Conservation (phyloP, 92 coral and sea anemone species). For the Phenganax marumi region DNA sequence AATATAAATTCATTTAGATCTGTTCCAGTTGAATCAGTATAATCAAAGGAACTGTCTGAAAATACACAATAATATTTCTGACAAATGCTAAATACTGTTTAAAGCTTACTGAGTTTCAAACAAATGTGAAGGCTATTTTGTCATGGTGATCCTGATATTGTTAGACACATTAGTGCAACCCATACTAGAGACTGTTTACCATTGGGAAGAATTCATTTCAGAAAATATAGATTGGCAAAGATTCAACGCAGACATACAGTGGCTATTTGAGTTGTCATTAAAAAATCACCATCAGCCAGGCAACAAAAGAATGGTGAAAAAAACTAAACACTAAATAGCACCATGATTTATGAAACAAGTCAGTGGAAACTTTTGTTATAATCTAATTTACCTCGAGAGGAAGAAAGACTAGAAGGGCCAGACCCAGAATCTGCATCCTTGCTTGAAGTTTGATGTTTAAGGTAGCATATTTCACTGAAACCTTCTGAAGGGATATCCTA, state of each 20-base stretch:
- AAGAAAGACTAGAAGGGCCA: constrained; percentile 29
- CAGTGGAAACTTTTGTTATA: neutral
- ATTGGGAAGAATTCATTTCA: no score
- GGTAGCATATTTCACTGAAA: neutral
- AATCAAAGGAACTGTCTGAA: constrained; percentile 94
- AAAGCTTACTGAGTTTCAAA: no score
- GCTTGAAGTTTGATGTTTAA: constrained; percentile 28
- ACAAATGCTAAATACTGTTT: no score
- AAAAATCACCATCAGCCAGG: neutral
- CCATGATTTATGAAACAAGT: no score
- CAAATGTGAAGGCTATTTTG: no score
- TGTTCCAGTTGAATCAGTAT: constrained; percentile 98
- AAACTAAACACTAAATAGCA: no score
- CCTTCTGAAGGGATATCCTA: constrained; percentile 24
- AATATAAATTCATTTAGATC: constrained; percentile 94
- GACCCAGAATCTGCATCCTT: constrained; percentile 37
- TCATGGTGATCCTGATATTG: no score
- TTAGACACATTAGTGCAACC: no score
- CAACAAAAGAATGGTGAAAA: no score
- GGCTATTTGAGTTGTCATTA: neutral
- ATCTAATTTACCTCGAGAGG: constrained; percentile 29
- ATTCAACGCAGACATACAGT: neutral
- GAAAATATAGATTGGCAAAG: neutral
- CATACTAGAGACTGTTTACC: no score
- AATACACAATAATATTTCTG: neutral